phyloP scores from a whole-genome alignment of 2,797 vertebrate species.

The Melanotaenia maccullochi region DNA sequence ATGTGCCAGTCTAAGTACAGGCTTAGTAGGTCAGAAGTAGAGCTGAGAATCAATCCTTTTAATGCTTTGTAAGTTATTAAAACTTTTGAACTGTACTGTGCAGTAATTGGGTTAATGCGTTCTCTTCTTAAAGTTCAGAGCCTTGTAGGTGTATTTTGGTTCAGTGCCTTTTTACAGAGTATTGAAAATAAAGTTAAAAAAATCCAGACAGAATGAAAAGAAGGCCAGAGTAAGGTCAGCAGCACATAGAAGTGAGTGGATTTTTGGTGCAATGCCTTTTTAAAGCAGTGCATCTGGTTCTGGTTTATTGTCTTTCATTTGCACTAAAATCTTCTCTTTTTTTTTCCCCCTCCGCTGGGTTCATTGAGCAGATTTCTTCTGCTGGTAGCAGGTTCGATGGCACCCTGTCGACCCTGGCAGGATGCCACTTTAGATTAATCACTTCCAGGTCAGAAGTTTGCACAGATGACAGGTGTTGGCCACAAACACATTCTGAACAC shows the following conservation, averaged over 20 bases:
- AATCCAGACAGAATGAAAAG: conserved; percentile 9
- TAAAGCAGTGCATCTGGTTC: not conserved
- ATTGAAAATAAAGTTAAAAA: conserved; percentile 1
- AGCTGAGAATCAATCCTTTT: conserved; percentile 18
- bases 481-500: not conserved
- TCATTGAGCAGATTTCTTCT: conserved; percentile 27
- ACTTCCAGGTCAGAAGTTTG: conserved; percentile 54
- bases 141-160: not conserved
- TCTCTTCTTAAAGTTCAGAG: conserved; percentile 5
- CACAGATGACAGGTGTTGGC: conserved; percentile 30
- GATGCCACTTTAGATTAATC: conserved; percentile 58
- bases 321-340: not conserved
- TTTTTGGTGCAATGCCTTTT: not conserved
- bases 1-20: not conserved
- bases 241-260: not conserved
- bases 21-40: conserved; percentile 6
- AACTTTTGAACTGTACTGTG: conserved; percentile 5
- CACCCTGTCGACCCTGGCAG: conserved; percentile 43
- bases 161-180: not conserved
- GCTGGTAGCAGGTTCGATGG: conserved; percentile 40
- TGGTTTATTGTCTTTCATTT: not conserved
- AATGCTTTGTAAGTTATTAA: conserved; percentile 5
- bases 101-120: conserved; percentile 8
- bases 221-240: not conserved
- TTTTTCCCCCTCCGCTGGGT: conserved; percentile 2